Evolutionary conservation across 2,888 invertebrate species (phyloP).

Genomic region (Tridacna gigas): DNA sequence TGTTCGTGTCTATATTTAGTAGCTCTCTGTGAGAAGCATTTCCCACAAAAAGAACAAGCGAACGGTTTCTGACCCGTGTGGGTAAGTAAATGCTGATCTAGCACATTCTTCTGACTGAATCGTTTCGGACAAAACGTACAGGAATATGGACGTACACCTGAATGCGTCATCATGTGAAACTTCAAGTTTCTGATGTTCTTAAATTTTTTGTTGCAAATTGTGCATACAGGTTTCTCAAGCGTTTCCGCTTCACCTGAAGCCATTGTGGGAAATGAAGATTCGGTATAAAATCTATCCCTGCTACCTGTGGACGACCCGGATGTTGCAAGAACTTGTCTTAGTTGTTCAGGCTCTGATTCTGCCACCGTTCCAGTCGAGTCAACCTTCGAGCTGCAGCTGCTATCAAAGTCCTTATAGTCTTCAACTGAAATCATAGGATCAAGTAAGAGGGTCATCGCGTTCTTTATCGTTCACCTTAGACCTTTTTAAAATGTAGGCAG

Average conservation of each 20-base stretch:
- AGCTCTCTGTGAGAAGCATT: constrained; percentile 21
- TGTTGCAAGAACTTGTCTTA: not conserved
- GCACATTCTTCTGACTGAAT: constrained; percentile 30
- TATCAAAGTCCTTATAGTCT: not conserved
- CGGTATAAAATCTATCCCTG: not conserved
- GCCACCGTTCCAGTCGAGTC: too few species aligned
- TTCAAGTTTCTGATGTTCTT: constrained; percentile 23
- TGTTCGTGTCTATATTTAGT: constrained; percentile 17
- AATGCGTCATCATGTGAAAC: constrained; percentile 24
- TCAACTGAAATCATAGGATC: too few species aligned
- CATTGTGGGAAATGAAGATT: not conserved
- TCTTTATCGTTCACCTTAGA: too few species aligned
- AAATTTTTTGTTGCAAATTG: constrained; percentile 10
- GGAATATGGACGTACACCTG: constrained; percentile 21
- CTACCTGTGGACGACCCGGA: not conserved
- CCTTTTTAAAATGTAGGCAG: too few species aligned
- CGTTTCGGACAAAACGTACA: constrained; percentile 20
- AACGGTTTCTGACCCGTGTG: constrained; percentile 29
- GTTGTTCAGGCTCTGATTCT: not conserved
- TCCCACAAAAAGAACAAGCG: not conserved
- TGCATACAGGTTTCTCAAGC: not conserved
- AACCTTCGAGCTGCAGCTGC: not conserved
- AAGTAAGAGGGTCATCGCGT: too few species aligned
- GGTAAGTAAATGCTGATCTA: constrained; percentile 24
- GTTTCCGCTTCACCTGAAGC: not conserved